Evolutionary conservation across 2,888 invertebrate species (phyloP).

Genomic region (Eupelmus urozonus): DNA sequence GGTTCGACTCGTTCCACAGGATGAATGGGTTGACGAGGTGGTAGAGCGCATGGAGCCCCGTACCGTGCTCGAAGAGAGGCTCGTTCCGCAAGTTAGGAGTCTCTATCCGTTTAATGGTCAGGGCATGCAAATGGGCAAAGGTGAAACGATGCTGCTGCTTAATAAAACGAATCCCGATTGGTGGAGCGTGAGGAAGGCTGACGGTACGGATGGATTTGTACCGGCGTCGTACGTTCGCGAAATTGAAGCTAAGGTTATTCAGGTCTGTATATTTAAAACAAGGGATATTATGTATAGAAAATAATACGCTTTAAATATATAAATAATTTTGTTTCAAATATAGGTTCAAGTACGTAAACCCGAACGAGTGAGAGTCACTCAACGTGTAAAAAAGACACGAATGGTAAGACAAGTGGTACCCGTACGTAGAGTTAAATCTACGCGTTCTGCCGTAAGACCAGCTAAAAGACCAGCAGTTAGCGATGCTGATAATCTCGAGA

Average conservation of each 20-base stretch:
- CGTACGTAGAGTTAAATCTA: slow-evolving; percentile 82
- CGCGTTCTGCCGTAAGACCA: slow-evolving; percentile 75
- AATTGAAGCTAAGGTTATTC: slow-evolving; percentile 89
- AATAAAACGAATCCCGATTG: slow-evolving; percentile 98
- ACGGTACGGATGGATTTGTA: slow-evolving; percentile 96
- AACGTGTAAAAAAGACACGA: slow-evolving; percentile 93
- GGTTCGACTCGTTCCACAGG: slow-evolving; percentile 90
- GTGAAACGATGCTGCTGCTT: slow-evolving; percentile 94
- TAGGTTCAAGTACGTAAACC: slow-evolving; percentile 89
- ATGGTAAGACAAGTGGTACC: slow-evolving; percentile 92
- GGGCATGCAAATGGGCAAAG: slow-evolving; percentile 94
- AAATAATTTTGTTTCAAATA: neutral
- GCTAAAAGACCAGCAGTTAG: slow-evolving; percentile 74
- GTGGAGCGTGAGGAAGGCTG: slow-evolving; percentile 98
- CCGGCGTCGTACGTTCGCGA: slow-evolving; percentile 98
- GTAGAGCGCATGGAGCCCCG: slow-evolving; percentile 90
- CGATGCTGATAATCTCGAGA: slow-evolving; percentile 89
- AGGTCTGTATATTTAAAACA: slow-evolving; percentile 74
- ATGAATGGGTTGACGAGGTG: slow-evolving; percentile 95
- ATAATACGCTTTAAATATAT: neutral
- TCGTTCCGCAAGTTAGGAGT: slow-evolving; percentile 91
- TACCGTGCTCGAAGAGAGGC: slow-evolving; percentile 91
- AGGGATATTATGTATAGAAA: neutral
- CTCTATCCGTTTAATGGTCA: slow-evolving; percentile 95
- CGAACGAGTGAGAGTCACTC: slow-evolving; percentile 89